phyloP scores from a whole-genome alignment of 2,888 invertebrate genomes.

The Conistra vaccinii region DNA sequence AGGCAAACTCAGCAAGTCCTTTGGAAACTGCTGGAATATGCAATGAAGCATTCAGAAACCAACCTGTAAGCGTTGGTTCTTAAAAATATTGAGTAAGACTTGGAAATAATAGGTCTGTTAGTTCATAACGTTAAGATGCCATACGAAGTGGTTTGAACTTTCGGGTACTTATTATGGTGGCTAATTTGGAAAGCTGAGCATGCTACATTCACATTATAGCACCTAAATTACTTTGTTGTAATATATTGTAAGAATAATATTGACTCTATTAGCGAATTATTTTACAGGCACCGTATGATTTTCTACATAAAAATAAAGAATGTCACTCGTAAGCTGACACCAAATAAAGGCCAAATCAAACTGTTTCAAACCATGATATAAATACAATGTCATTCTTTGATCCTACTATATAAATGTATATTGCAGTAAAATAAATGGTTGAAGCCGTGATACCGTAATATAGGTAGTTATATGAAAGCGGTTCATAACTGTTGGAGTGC shows the following conservation, averaged over 20 bases:
- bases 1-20: slow-evolving; percentile 7
- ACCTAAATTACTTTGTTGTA: not conserved
- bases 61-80: slow-evolving; percentile 37
- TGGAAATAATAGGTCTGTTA: slow-evolving; percentile 20
- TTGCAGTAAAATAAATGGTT: too few relatives aligned
- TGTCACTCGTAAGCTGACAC: not conserved
- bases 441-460: too few relatives aligned
- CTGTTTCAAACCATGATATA: not conserved
- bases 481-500: too few relatives aligned
- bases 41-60: slow-evolving; percentile 5
- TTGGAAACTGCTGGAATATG: slow-evolving; percentile 35
- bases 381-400: not conserved
- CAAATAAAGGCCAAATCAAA: not conserved
- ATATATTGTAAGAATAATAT: not conserved
- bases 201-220: not conserved
- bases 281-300: not conserved
- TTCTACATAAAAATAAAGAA: not conserved
- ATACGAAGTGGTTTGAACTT: not conserved
- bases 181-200: not conserved
- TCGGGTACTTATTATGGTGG: not conserved
- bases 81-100: slow-evolving; percentile 42
- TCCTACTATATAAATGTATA: not conserved
- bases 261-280: not conserved
- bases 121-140: not conserved
- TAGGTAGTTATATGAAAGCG: too few relatives aligned